Conservation (phyloP, 1,140 invertebrate species). For the Drosophila trapezifrons region DNA sequence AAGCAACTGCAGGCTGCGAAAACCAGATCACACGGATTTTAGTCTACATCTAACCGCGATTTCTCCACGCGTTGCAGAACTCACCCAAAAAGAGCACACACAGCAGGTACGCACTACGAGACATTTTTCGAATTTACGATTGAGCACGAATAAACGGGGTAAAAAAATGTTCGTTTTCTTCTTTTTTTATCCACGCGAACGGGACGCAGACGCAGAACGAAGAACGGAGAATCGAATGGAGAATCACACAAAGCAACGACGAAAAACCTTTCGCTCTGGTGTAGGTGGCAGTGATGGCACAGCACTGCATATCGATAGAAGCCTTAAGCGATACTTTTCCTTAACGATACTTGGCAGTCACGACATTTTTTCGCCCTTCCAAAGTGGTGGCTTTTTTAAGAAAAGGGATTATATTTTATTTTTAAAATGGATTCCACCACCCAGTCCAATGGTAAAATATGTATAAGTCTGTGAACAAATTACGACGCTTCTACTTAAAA, state of each 20-base stretch:
- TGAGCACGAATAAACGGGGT: conserved; percentile 15
- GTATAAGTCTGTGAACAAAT: no score
- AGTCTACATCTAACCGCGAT: conserved; percentile 7
- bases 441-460: no score
- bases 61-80: conserved; percentile 11
- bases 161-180: conserved; percentile 24
- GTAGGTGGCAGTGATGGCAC: conserved; percentile 30
- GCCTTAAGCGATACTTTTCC: conserved; percentile 25
- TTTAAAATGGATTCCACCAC: no score
- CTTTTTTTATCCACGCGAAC: conserved; percentile 41
- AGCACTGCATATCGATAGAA: conserved; percentile 5
- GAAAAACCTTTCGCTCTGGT: conserved; percentile 36
- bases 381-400: no score
- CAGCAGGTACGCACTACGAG: conserved; percentile 47
- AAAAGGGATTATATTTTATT: no score
- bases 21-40: conserved; percentile 22
- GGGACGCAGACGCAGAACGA: conserved; percentile 64
- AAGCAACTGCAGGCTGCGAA: conserved; percentile 63
- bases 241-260: conserved; percentile 45
- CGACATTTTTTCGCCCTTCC: neutral
- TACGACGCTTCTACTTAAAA: no score
- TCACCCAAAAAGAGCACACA: conserved; percentile 63
- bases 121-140: conserved; percentile 53
- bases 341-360: neutral
- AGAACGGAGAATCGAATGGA: conserved; percentile 43